A percentile compares a stretch with the other conserved stretches of the same genome.
These are phyloP conservation scores for Falco concolor DNA, from an alignment of 2,797 vertebrate genomes.

Conservation along the genomic window DNA sequence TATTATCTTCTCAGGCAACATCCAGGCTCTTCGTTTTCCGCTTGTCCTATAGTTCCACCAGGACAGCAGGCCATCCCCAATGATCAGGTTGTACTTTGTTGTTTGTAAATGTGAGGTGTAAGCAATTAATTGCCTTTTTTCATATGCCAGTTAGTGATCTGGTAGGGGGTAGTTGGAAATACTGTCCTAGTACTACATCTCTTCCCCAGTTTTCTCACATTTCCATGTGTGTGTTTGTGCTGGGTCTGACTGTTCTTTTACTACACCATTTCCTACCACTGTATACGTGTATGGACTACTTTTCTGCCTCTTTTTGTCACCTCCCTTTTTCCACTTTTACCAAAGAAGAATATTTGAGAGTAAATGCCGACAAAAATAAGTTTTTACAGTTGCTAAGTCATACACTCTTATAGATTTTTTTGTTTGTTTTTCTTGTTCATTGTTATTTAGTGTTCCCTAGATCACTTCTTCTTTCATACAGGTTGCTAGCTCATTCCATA, in stretches of 20 bases:
- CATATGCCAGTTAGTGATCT: neutral
- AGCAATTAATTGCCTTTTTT: neutral
- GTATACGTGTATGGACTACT: neutral
- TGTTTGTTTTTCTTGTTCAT: neutral
- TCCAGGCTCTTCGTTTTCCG: neutral
- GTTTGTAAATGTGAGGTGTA: neutral
- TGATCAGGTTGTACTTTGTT: neutral
- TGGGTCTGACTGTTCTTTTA: neutral
- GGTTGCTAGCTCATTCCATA: neutral
- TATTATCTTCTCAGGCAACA: neutral
- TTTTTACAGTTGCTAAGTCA: neutral
- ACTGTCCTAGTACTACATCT: neutral
- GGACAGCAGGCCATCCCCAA: neutral
- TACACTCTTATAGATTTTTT: neutral
- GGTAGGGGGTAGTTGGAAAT: neutral
- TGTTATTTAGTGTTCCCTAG: neutral
- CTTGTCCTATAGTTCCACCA: neutral
- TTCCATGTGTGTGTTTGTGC: neutral
- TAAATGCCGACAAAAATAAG: neutral
- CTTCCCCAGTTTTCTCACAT: fast-evolving
- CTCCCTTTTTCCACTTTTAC: neutral
- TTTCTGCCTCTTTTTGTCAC: neutral
- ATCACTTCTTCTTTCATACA: neutral
- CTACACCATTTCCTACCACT: neutral
- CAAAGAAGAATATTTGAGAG: neutral